A percentile compares a stretch with the other conserved stretches of the same genome.
These are phyloP conservation scores for Labeo calbasu DNA, from an alignment of 2,797 vertebrate species.

Conservation along the genomic window DNA sequence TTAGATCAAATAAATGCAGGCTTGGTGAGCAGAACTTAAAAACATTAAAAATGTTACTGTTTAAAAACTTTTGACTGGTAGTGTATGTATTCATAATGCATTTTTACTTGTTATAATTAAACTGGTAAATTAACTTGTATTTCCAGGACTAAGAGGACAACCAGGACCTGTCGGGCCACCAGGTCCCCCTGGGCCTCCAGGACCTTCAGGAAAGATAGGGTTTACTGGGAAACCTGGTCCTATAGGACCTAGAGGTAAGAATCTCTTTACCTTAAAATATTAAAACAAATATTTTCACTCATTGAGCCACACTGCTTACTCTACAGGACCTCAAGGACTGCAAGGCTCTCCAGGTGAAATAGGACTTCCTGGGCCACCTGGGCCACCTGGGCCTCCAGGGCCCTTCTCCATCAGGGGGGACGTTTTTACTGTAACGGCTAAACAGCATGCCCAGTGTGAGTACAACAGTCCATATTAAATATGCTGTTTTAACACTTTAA, in stretches of 20 bases:
- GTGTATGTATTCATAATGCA: background rate
- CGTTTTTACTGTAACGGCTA: slow-evolving; percentile 78
- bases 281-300: slow-evolving; percentile 27
- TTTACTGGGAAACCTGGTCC: slow-evolving; percentile 77
- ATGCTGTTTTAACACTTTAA: background rate
- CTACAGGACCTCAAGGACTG: slow-evolving; percentile 78
- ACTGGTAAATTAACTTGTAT: slow-evolving; percentile 3
- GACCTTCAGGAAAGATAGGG: slow-evolving; percentile 78
- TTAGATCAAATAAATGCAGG: too few species aligned
- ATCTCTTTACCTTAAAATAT: background rate
- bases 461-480: slow-evolving; percentile 36
- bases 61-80: too few species aligned
- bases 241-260: slow-evolving; percentile 78
- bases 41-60: too few species aligned
- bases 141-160: slow-evolving; percentile 53
- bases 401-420: slow-evolving; percentile 77
- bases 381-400: slow-evolving; percentile 78
- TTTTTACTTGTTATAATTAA: background rate
- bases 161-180: slow-evolving; percentile 71
- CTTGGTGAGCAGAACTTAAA: background rate
- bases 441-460: slow-evolving; percentile 78
- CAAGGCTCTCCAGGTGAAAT: slow-evolving; percentile 80
- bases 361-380: slow-evolving; percentile 70
- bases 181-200: slow-evolving; percentile 72
- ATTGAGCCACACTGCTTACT: background rate